Percentiles rank a stretch among this genome's conserved stretches.
Conservation (phyloP, 1,140 invertebrate species). For the Whitmania pigra region DNA sequence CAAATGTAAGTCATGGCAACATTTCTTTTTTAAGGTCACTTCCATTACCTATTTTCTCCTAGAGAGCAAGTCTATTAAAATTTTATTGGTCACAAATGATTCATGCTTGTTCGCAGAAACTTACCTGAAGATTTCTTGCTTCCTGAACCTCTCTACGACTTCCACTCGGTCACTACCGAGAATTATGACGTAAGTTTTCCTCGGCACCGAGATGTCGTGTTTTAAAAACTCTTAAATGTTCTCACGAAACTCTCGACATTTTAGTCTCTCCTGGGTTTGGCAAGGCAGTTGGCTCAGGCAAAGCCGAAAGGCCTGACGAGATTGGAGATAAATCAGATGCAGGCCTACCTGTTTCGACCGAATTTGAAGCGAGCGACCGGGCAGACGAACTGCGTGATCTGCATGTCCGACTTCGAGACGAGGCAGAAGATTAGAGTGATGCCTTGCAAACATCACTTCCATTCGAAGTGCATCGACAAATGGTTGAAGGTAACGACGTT, state of each 20-base stretch:
- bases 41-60: too few relatives aligned
- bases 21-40: too few relatives aligned
- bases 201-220: too few relatives aligned
- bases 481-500: conserved; percentile 64
- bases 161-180: too few relatives aligned
- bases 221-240: too few relatives aligned
- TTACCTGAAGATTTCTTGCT: too few relatives aligned
- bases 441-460: conserved; percentile 79
- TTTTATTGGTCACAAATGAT: too few relatives aligned
- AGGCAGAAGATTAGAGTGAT: conserved; percentile 67
- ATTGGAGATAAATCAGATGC: conserved; percentile 9
- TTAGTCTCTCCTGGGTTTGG: conserved; percentile 12
- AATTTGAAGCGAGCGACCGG: not conserved
- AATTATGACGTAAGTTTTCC: too few relatives aligned
- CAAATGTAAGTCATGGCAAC: too few relatives aligned
- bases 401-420: conserved; percentile 81
- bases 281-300: conserved; percentile 4
- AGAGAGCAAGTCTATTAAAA: too few relatives aligned
- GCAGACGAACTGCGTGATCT: conserved; percentile 59
- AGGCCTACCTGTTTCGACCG: not conserved
- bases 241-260: not conserved
- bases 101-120: too few relatives aligned
- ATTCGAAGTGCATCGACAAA: conserved; percentile 82
- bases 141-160: too few relatives aligned
- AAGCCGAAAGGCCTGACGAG: conserved; percentile 16